Conservation (phyloP, 1,140 invertebrate species). For the Diachasmimorpha longicaudata region DNA sequence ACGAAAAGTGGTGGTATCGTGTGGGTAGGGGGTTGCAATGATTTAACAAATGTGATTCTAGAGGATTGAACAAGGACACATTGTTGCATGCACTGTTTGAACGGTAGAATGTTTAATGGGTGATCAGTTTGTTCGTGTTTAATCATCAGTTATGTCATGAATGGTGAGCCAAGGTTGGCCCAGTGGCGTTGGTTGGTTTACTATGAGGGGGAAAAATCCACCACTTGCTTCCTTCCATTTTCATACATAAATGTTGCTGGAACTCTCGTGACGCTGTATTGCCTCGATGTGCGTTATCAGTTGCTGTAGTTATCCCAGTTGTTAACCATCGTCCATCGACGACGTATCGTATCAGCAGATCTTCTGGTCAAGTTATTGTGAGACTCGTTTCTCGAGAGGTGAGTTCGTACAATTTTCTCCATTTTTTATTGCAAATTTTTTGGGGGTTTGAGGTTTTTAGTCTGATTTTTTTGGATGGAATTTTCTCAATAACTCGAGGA, state of each 20-base stretch:
- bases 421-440: neutral
- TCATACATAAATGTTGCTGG: conserved; percentile 27
- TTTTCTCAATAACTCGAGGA: too few relatives aligned
- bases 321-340: conserved; percentile 13
- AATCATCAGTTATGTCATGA: conserved; percentile 29
- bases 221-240: conserved; percentile 2
- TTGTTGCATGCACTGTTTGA: neutral
- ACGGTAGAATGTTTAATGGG: neutral
- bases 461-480: too few relatives aligned
- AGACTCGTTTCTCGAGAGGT: neutral
- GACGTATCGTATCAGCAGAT: neutral
- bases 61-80: conserved; percentile 7
- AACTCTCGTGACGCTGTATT: conserved; percentile 16
- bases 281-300: conserved; percentile 15
- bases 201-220: neutral
- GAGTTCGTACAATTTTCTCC: neutral
- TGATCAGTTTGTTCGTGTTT: conserved; percentile 26
- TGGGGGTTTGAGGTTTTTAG: neutral
- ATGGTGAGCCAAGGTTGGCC: conserved; percentile 20
- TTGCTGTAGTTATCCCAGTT: conserved; percentile 20
- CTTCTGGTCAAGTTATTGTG: neutral
- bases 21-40: neutral
- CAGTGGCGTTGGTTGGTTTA: neutral
- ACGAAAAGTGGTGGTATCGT: neutral
- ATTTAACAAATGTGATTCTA: conserved; percentile 3